These are phyloP conservation scores for Plagodis pulveraria DNA, from an alignment of 2,888 invertebrate species.

Conservation along the genomic window DNA sequence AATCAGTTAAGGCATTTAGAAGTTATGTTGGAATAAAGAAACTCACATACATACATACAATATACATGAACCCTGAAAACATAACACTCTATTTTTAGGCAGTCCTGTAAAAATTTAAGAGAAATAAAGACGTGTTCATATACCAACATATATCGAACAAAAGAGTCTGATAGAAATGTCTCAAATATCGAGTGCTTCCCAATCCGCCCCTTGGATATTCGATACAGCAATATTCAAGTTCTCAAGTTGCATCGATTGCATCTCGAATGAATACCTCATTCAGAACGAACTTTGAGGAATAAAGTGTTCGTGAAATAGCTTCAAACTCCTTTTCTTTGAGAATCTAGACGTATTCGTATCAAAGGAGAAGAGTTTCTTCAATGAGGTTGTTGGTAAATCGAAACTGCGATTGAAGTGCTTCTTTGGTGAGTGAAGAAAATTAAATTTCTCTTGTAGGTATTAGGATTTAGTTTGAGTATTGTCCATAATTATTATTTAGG, in stretches of 20 bases:
- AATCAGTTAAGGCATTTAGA: too few species aligned
- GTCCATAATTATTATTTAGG: too few species aligned
- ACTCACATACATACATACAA: too few species aligned
- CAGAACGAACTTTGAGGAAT: slow-evolving; percentile 18
- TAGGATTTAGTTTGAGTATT: too few species aligned
- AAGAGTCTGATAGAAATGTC: too few species aligned
- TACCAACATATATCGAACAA: too few species aligned
- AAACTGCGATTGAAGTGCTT: not conserved
- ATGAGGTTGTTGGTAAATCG: not conserved
- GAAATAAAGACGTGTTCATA: too few species aligned
- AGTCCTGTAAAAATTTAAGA: too few species aligned
- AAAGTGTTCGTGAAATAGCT: slow-evolving; percentile 17
- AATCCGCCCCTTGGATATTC: slow-evolving; percentile 28
- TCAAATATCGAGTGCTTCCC: slow-evolving; percentile 19
- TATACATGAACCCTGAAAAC: too few species aligned
- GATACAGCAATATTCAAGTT: slow-evolving; percentile 33
- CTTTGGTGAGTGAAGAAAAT: not conserved
- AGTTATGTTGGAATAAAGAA: too few species aligned
- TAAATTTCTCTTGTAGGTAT: not conserved
- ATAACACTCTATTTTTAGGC: too few species aligned
- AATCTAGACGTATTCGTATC: not conserved
- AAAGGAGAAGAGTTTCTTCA: not conserved
- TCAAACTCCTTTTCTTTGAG: slow-evolving; percentile 1
- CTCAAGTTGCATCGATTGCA: slow-evolving; percentile 36
- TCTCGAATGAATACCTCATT: slow-evolving; percentile 40